Evolutionary conservation across 2,797 vertebrate species (phyloP), one percentile per base, ranked within the genome.

Genomic region (Lithobates sylvaticus): DNA sequence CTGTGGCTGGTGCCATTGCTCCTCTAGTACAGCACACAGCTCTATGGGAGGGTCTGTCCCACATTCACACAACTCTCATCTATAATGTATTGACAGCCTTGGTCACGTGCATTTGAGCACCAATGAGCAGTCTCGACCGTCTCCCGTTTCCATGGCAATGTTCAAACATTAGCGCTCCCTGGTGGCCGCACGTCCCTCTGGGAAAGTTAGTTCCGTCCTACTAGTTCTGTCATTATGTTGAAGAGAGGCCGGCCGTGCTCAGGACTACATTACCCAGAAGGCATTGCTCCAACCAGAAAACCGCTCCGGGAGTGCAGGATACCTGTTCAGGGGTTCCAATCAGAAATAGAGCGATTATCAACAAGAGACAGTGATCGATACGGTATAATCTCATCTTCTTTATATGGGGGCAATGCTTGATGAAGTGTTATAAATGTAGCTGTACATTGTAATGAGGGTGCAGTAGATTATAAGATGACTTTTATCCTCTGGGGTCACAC

Each of bases 251-350:
- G 7, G 10, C 61, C 6, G n/a, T 0, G 61, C n/a, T 1, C 0
- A 50, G 12, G n/a, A 87, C 90, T 74, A 80, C 87, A 88, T 0
- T 10, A 81, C 88, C 89, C 83, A 32, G 32, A 42, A 50, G 26
- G 0, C 18, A 4, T 69, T 39, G 85, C 5, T 0, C 0, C 2
- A 26, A 3, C 21, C n/a, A 1, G 61, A 5, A 26, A 65, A n/a
- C 61, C 4, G 50, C 16, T 18, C 15, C 16, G 0, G 4, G 16
- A 54, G 50, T 16, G 16, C 3, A 18, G 13, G 5, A 54, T 54
- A 54, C 50, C 1, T 54, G 50, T 18, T 18, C 15, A 54, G 50
- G 15, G 15, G 16, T 54, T 54, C 50, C 50, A 54, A 54, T 54
- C 4, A 54, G 12, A 54, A 54, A 15, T 5, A 5, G 16, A 16